Evolutionary conservation across 2,797 vertebrate species (phyloP).

Genomic region (Etheostoma nigrum): DNA sequence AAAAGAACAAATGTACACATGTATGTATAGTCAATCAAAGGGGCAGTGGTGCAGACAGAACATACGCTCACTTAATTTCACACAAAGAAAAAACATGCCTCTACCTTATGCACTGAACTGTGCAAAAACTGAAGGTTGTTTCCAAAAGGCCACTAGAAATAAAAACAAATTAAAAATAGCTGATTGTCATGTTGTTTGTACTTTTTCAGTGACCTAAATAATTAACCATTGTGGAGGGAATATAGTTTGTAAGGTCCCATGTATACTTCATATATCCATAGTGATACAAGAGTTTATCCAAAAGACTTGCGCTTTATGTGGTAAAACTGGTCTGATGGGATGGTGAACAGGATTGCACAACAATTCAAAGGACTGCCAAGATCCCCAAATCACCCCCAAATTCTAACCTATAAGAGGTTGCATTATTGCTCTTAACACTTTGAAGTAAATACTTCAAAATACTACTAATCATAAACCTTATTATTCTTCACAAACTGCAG

Average conservation of each 20-base stretch:
- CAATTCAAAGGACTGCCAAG: background rate
- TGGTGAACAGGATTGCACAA: no score
- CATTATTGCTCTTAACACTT: background rate
- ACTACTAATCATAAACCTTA: background rate
- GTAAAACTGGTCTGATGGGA: background rate
- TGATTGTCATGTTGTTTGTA: background rate
- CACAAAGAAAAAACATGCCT: no score
- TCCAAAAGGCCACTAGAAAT: background rate
- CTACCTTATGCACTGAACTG: background rate
- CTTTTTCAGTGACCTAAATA: background rate
- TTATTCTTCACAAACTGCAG: background rate
- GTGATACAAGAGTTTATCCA: constrained; percentile 4
- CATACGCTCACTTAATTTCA: constrained; percentile 4
- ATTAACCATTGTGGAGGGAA: background rate
- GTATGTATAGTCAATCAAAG: constrained; percentile 13
- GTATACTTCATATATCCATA: constrained; percentile 3
- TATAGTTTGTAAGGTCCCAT: constrained; percentile 1
- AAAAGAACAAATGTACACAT: background rate
- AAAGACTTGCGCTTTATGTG: background rate
- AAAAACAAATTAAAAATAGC: background rate
- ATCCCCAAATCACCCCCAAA: background rate
- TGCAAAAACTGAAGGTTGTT: background rate
- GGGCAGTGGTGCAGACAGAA: constrained; percentile 11
- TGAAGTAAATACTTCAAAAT: background rate
- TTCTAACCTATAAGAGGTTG: background rate